Evolutionary conservation across 2,113 vertebrate genomes (phyloP), one percentile per base, ranked within the genome.

Genomic region (Siniperca knerii): DNA sequence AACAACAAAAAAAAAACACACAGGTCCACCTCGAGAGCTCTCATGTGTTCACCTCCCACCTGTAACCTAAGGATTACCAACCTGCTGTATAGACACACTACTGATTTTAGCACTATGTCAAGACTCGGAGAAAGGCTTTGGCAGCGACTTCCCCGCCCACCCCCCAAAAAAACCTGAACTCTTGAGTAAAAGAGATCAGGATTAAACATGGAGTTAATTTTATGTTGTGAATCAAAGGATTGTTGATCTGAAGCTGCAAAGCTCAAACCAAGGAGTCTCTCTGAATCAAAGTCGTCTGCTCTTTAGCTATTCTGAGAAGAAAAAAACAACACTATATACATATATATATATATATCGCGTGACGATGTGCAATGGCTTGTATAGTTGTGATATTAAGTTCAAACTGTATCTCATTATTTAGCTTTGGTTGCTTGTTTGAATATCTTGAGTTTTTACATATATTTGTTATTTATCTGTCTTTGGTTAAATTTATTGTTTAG

Each of bases 341-440:
- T 82, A 90, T 52, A 83, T 46, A n/a, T n/a, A 77, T 66, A 92
- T 91, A 89, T 90, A 87, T 95, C 91, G 96, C 86, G 97, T 97
- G 97, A 97, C 96, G 82, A 98, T 95, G 98, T 98, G 98, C 98
- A 98, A 98, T 98, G 96, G 96, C 94, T 95, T 96, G 96, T 96
- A 93, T 92, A 94, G 82, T 95, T 97, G 97, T 97, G 97, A 95
- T 84, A 80, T 94, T 96, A 92, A 96, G 89, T 95, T 95, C 90
- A 82, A 85, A 95, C 77, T 93, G 83, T 93, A 93, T 94, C 91
- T 94, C 93, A 94, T 95, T 72, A 81, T 93, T 93, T 90, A 94
- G 93, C 83, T 93, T 95, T 93, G 92, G 90, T 91, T 94, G 88
- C 85, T 93, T 89, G 90, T 94, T 95, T 92, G 82, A 90, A 92